A percentile compares a stretch with the other conserved stretches of the same genome.
phyloP scores from a whole-genome alignment of 92 coral and sea anemone species.

The Umimayanthus kanabou region DNA sequence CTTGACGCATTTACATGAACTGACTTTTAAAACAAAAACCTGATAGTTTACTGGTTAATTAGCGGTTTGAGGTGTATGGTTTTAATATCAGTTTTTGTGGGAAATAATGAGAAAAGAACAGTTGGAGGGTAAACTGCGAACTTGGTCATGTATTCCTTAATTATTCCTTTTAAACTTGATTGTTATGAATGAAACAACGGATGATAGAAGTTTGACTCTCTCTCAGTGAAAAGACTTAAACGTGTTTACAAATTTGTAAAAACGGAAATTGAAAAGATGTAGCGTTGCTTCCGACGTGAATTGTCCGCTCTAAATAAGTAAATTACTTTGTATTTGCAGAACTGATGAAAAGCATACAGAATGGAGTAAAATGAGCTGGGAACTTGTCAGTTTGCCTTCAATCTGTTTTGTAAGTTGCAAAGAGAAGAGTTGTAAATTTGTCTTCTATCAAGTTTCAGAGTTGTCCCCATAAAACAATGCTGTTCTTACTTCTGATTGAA shows the following conservation, averaged over 20 bases:
- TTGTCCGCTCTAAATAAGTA: constrained; percentile 13
- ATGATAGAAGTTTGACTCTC: neutral
- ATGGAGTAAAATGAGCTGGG: neutral
- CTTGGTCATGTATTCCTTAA: neutral
- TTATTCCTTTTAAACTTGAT: neutral
- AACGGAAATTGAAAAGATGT: constrained; percentile 33
- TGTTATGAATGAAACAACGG: neutral
- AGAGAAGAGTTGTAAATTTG: neutral
- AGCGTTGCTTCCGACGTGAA: constrained; percentile 17
- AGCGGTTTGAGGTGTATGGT: neutral
- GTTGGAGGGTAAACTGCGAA: neutral
- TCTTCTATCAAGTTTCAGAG: constrained; percentile 20
- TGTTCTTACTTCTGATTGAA: neutral
- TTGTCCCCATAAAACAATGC: neutral
- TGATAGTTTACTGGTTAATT: neutral
- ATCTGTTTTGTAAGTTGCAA: constrained; percentile 1
- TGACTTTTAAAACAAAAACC: neutral
- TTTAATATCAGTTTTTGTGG: neutral
- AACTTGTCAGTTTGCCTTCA: neutral
- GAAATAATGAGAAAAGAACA: neutral
- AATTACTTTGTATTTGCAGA: constrained; percentile 21
- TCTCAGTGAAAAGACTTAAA: neutral
- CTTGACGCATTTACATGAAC: neutral
- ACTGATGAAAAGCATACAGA: constrained; percentile 10
- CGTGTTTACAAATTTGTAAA: constrained; percentile 27